Evolutionary conservation across 2,113 vertebrate genomes (phyloP).

Genomic region (Phyllostomus hastatus): DNA sequence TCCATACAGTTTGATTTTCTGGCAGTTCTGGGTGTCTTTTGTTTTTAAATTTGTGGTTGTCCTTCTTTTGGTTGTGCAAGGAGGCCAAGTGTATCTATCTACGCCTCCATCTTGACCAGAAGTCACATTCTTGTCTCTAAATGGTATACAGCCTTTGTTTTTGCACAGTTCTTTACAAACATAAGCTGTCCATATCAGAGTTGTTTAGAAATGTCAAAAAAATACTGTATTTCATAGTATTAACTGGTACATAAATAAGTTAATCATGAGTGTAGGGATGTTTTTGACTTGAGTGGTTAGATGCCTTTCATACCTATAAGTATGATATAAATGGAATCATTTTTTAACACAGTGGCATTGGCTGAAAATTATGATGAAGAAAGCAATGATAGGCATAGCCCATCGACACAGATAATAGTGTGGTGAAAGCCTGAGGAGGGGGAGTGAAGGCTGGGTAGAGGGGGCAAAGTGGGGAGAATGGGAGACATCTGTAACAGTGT

Average conservation of each 20-base stretch:
- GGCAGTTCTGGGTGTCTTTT: no score
- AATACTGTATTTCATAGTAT: background rate
- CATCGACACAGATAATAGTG: constrained; percentile 24
- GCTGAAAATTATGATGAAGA: constrained; percentile 80
- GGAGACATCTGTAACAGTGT: no score
- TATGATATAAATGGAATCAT: background rate
- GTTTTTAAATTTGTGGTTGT: no score
- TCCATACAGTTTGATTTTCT: no score
- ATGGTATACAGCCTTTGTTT: background rate
- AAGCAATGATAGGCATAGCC: constrained; percentile 79
- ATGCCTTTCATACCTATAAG: background rate
- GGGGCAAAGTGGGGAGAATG: no score
- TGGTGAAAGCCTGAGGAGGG: no score
- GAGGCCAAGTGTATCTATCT: no score
- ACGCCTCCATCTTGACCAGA: background rate
- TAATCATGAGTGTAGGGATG: background rate
- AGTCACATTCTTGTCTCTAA: background rate
- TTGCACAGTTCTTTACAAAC: background rate
- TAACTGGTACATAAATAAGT: background rate
- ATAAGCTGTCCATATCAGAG: background rate
- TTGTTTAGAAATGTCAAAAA: constrained; percentile 12
- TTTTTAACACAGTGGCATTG: constrained; percentile 89
- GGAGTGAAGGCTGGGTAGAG: no score
- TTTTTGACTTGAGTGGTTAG: background rate
- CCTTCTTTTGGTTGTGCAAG: no score